These are phyloP conservation scores for Macroglossus sobrinus DNA, from an alignment of 2,113 vertebrate species.

Conservation along the genomic window DNA sequence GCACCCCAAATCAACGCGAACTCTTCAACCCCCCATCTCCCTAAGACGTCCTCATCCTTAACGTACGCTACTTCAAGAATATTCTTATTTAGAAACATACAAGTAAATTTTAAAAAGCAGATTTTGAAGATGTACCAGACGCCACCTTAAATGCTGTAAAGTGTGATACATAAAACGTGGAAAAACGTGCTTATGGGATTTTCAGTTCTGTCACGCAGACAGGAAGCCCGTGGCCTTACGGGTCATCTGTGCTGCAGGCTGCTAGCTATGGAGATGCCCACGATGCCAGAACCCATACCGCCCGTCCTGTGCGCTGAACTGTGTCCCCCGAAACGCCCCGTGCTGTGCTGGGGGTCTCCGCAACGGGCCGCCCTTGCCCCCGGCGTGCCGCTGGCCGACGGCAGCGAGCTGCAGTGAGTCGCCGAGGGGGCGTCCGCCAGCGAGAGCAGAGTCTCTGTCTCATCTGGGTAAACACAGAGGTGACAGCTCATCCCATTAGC, in stretches of 20 bases:
- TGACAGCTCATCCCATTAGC: not conserved
- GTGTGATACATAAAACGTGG: not conserved
- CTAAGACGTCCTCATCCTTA: not conserved
- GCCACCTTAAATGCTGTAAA: not conserved
- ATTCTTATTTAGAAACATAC: not conserved
- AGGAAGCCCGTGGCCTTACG: too few relatives aligned
- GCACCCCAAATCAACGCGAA: not conserved
- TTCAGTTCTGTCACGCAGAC: not conserved
- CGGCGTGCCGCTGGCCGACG: not conserved
- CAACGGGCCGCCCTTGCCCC: not conserved
- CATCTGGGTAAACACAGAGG: not conserved
- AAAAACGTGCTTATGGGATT: not conserved
- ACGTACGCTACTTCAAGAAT: not conserved
- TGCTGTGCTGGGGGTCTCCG: too few relatives aligned
- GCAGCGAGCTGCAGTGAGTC: not conserved
- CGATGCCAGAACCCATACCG: not conserved
- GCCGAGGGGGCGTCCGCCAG: not conserved
- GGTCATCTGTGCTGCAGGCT: not conserved
- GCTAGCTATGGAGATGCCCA: not conserved
- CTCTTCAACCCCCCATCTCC: not conserved
- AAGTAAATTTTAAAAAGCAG: not conserved
- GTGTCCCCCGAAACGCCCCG: not conserved
- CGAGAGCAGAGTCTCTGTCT: not conserved
- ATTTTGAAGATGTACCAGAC: not conserved
- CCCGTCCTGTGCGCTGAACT: not conserved